These are phyloP conservation scores for Labroides dimidiatus DNA, from an alignment of 2,797 vertebrate species.

Conservation along the genomic window DNA sequence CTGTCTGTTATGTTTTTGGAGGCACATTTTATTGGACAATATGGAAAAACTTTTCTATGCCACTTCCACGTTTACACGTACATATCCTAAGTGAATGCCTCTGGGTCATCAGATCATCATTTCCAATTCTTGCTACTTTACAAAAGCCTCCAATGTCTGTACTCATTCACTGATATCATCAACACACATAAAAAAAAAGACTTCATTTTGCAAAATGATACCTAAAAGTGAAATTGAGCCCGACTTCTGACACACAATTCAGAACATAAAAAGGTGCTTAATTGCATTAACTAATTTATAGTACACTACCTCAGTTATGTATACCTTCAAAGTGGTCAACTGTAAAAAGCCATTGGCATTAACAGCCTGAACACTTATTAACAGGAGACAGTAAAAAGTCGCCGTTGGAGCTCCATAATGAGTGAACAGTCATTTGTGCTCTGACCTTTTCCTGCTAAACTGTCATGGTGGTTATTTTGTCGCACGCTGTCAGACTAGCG, in stretches of 20 bases:
- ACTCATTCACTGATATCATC: not conserved
- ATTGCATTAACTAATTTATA: constrained; percentile 26
- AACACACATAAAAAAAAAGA: not conserved
- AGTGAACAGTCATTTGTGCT: constrained; percentile 67
- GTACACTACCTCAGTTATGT: constrained; percentile 8
- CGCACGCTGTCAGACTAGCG: constrained; percentile 51
- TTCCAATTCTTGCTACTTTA: not conserved
- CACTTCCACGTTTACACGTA: not conserved
- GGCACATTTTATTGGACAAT: too few relatives aligned
- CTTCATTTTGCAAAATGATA: not conserved
- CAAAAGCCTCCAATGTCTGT: not conserved
- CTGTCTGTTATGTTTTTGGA: not conserved
- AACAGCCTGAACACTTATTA: constrained; percentile 59
- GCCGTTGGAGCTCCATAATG: constrained; percentile 61
- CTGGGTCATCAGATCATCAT: too few relatives aligned
- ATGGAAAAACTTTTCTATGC: too few relatives aligned
- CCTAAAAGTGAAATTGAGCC: not conserved
- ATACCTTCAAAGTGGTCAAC: constrained; percentile 46
- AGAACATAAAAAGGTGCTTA: constrained; percentile 7
- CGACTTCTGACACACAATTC: not conserved
- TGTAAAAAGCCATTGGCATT: constrained; percentile 40
- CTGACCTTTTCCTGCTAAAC: constrained; percentile 74
- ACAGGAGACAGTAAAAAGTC: constrained; percentile 61
- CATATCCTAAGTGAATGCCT: too few relatives aligned
- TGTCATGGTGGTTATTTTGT: constrained; percentile 64